These are phyloP conservation scores for Conistra vaccinii DNA, from an alignment of 2,888 invertebrate species.

Conservation along the genomic window DNA sequence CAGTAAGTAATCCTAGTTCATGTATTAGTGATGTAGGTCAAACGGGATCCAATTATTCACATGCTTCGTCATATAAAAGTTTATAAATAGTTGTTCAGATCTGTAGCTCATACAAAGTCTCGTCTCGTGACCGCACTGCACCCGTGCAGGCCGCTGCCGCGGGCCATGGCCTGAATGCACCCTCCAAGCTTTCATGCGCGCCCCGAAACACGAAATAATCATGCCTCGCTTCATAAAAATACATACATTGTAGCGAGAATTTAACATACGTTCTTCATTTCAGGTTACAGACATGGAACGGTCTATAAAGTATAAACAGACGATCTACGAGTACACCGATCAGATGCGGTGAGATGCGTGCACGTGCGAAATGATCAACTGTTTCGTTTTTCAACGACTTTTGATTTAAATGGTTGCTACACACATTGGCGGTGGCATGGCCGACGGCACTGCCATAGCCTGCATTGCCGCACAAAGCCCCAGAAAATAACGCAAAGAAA, in stretches of 20 bases:
- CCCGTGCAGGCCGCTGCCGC: constrained; percentile 25
- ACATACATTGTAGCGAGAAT: constrained; percentile 1
- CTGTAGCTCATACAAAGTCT: background rate
- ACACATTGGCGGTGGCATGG: no score
- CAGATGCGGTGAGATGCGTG: no score
- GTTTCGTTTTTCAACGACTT: background rate
- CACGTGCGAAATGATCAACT: background rate
- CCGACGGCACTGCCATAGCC: no score
- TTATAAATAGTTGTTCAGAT: constrained; percentile 14
- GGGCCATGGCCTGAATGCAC: constrained; percentile 36
- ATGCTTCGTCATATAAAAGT: background rate
- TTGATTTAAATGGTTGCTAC: no score
- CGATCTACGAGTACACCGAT: background rate
- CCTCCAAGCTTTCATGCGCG: constrained; percentile 30
- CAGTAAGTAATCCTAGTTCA: background rate
- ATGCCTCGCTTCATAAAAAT: constrained; percentile 22
- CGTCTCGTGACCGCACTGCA: constrained; percentile 16
- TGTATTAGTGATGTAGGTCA: background rate
- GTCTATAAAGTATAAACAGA: background rate
- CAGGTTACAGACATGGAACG: background rate
- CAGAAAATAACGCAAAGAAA: no score
- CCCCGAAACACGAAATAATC: constrained; percentile 46
- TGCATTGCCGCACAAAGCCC: no score
- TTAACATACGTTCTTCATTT: background rate
- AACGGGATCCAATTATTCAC: background rate